Evolutionary conservation across 2,113 vertebrate genomes (phyloP).

Genomic region (Serinus canaria): DNA sequence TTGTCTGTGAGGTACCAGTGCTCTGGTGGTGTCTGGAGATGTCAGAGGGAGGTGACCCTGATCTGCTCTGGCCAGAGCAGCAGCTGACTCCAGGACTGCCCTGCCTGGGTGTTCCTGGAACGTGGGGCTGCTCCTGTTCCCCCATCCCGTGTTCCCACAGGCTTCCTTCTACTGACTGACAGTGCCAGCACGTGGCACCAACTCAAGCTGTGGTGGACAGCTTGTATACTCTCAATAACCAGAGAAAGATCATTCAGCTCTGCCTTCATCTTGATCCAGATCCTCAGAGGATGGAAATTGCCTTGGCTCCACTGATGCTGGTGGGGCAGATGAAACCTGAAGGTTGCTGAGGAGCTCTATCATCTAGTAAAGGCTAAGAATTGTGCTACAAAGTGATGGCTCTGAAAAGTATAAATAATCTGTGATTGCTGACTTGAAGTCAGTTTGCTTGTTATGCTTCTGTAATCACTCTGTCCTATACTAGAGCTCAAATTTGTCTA

Average conservation of each 20-base stretch:
- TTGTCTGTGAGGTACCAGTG: background rate
- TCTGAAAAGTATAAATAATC: background rate
- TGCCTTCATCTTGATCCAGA: background rate
- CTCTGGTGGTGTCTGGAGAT: background rate
- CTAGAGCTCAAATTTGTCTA: background rate
- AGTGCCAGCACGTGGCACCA: background rate
- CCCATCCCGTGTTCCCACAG: accelerated
- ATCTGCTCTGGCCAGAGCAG: background rate
- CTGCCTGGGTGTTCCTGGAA: background rate
- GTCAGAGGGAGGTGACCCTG: background rate
- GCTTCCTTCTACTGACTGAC: background rate
- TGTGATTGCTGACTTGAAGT: background rate
- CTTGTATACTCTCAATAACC: background rate
- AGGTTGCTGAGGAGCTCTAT: background rate
- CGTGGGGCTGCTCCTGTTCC: background rate
- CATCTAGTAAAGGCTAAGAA: background rate
- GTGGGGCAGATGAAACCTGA: background rate
- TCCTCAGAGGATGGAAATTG: background rate
- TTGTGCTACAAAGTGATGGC: background rate
- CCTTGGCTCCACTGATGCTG: accelerated
- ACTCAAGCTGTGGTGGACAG: background rate
- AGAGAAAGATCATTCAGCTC: background rate
- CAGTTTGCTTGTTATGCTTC: background rate
- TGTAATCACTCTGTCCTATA: background rate
- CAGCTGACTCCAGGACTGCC: background rate